Conservation (phyloP, 2,888 invertebrate species). For the Hirtodrosophila confusa region DNA sequence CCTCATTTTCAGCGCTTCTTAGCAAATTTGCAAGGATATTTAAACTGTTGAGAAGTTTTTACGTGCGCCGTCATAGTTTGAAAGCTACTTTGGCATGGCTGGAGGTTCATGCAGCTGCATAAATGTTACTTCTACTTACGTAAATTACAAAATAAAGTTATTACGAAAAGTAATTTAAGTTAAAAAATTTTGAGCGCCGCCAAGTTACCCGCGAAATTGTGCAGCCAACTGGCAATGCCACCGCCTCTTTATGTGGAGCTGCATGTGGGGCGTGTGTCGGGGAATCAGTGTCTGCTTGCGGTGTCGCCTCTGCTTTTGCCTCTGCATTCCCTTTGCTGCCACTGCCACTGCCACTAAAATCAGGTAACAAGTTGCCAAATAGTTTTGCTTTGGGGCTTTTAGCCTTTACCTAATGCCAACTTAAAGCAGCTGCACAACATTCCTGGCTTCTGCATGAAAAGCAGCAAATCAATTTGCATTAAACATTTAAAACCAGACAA, state of each 20-base stretch:
- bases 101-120: slow-evolving; percentile 73
- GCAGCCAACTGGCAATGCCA: slow-evolving; percentile 68
- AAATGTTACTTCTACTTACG: slow-evolving; percentile 78
- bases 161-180: slow-evolving; percentile 77
- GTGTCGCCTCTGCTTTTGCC: slow-evolving; percentile 33
- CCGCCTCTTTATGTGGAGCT: slow-evolving; percentile 13
- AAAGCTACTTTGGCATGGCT: slow-evolving; percentile 68
- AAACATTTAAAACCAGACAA: slow-evolving; percentile 40
- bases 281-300: slow-evolving; percentile 47
- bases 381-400: slow-evolving; percentile 40
- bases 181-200: slow-evolving; percentile 69
- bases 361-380: slow-evolving; percentile 67
- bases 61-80: slow-evolving; percentile 75
- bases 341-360: slow-evolving; percentile 50
- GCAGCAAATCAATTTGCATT: slow-evolving; percentile 63
- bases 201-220: slow-evolving; percentile 67
- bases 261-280: slow-evolving; percentile 37
- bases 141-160: slow-evolving; percentile 78
- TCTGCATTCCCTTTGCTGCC: background rate
- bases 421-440: slow-evolving; percentile 51
- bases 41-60: slow-evolving; percentile 63
- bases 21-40: slow-evolving; percentile 71
- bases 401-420: slow-evolving; percentile 43
- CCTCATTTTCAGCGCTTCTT: slow-evolving; percentile 49
- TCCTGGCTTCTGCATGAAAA: slow-evolving; percentile 11